phyloP scores from a whole-genome alignment of 2,797 vertebrate species.

The Falco columbarius region DNA sequence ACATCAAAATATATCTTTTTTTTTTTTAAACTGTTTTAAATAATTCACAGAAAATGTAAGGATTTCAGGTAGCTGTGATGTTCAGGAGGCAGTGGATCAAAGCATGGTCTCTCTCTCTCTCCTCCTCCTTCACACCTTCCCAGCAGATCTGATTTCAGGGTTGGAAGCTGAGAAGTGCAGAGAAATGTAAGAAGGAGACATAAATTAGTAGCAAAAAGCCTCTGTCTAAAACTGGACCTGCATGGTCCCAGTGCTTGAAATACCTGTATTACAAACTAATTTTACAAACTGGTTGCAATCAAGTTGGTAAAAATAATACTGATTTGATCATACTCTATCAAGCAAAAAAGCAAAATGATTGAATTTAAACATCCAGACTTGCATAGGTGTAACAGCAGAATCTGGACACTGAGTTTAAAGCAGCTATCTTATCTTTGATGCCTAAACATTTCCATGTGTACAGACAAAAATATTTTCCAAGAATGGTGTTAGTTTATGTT shows the following conservation, averaged over 20 bases:
- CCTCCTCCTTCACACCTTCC: neutral
- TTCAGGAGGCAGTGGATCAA: conserved; percentile 32
- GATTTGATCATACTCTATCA: neutral
- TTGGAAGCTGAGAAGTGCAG: neutral
- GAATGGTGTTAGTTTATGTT: neutral
- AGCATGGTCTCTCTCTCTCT: neutral
- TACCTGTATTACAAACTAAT: neutral
- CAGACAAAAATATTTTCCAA: neutral
- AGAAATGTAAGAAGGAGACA: neutral
- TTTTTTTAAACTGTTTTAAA: conserved; percentile 4
- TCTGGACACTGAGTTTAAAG: neutral
- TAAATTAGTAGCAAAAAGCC: neutral
- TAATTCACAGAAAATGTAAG: conserved; percentile 43
- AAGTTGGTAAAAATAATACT: neutral
- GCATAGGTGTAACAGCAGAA: neutral
- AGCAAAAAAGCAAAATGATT: neutral
- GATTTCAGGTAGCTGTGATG: conserved; percentile 7
- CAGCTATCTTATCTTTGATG: neutral
- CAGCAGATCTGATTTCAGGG: neutral
- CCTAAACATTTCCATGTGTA: neutral
- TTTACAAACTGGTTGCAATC: neutral
- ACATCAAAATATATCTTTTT: conserved; percentile 13
- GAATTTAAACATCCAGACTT: neutral
- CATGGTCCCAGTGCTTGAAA: neutral
- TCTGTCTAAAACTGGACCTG: neutral